Evolutionary conservation across 2,888 invertebrate genomes (phyloP).

Genomic region (Epinotia bilunana): DNA sequence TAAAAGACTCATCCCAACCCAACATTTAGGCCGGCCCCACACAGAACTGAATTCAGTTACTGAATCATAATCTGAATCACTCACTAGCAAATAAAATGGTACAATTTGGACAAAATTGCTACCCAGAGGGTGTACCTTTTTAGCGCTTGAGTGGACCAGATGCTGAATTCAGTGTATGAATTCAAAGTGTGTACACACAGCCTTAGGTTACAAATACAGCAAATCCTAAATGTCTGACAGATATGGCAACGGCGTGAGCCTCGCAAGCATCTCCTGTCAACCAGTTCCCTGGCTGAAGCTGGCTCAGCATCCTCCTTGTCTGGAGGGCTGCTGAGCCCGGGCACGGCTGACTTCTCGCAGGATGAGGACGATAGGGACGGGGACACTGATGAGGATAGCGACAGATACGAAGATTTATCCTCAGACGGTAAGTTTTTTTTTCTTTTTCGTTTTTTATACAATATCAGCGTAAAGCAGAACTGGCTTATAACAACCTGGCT

Average conservation of each 20-base stretch:
- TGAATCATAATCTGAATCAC: too few relatives aligned
- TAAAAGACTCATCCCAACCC: too few relatives aligned
- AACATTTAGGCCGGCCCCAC: too few relatives aligned
- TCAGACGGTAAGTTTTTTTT: constrained; percentile 86
- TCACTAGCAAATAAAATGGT: too few relatives aligned
- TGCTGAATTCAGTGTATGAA: too few relatives aligned
- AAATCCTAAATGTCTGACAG: constrained; percentile 59
- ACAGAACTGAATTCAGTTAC: too few relatives aligned
- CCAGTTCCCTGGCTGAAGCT: constrained; percentile 93
- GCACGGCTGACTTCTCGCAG: constrained; percentile 89
- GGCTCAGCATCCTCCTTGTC: constrained; percentile 93
- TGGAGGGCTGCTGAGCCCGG: constrained; percentile 93
- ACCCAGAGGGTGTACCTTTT: too few relatives aligned
- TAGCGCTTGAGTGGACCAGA: too few relatives aligned
- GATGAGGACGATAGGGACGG: constrained; percentile 91
- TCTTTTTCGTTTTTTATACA: not conserved
- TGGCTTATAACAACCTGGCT: too few relatives aligned
- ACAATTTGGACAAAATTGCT: too few relatives aligned
- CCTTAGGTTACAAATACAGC: not conserved
- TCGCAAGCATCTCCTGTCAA: constrained; percentile 92
- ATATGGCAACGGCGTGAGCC: constrained; percentile 95
- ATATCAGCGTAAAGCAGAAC: too few relatives aligned
- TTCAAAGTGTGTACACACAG: not conserved
- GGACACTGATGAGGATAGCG: constrained; percentile 93
- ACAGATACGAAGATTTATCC: constrained; percentile 93